These are phyloP conservation scores for Mamestra brassicae DNA, from an alignment of 2,888 invertebrate genomes.

Conservation along the genomic window DNA sequence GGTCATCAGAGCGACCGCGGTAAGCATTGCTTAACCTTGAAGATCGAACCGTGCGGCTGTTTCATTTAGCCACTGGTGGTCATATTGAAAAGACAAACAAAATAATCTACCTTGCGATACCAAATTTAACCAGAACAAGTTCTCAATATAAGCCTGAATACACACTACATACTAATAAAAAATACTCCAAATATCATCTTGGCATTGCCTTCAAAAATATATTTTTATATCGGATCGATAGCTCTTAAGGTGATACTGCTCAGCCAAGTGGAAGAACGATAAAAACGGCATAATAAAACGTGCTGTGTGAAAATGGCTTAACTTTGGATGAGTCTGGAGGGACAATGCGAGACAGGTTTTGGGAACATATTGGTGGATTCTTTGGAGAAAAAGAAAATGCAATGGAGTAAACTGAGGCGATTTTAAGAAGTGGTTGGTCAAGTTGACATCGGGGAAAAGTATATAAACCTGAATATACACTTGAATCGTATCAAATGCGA, in stretches of 20 bases:
- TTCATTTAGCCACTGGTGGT: no score
- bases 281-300: constrained; percentile 72
- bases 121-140: background rate
- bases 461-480: no score
- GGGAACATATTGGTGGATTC: background rate
- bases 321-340: constrained; percentile 2
- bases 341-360: constrained; percentile 12
- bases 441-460: no score
- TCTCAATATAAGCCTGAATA: background rate
- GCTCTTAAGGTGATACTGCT: constrained; percentile 69
- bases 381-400: background rate
- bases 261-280: constrained; percentile 76
- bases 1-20: no score
- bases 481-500: no score
- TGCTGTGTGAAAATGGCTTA: constrained; percentile 31
- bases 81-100: no score
- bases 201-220: constrained; percentile 25
- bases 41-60: no score
- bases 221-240: constrained; percentile 58
- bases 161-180: constrained; percentile 6
- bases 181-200: background rate
- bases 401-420: background rate
- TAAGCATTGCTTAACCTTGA: no score
- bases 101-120: background rate
- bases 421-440: background rate